Base-by-base conservation (phyloP, 2,888 invertebrate species). In the Lithophane semibrunnea region DNA sequence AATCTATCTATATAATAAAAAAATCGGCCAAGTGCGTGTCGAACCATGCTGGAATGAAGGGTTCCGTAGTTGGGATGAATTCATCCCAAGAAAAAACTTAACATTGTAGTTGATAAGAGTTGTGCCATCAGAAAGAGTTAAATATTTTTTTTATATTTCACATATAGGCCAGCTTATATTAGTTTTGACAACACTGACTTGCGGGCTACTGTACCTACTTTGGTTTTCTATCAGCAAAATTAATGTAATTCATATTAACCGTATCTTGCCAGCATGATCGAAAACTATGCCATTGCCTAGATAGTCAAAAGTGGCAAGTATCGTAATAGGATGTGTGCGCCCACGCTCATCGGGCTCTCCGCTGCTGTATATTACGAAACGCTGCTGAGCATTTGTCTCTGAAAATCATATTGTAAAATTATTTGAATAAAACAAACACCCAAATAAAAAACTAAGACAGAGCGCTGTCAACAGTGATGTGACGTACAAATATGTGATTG, bases 201-300 rank as follows among this genome's bases (percentile, higher is more conserved):
- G 13, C 12, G 10, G 18, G 2, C 7, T 47, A 18, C 24, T 24
- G 24, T 24, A 29, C 7, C 10, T 56, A 21, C 4, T 21, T 56
- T 18, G 9, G 13, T 42, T 0, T 24, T 52, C n/a, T 66, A 37
- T 42, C 37, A n/a, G 1, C 1, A n/a, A 71, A 65, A 37, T 49
- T 13, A 10, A 37, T 52, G 52, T 58, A 2, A 56, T 37, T 49
- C 24, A 52, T 64, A 72, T 60, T 56, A 84, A 95, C 96, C 96
- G 91, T 90, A 96, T 94, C 90, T 96, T 96, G 9, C 96, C 96
- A 37, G 89, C 74, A 76, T 96, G 95, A 87, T 96, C 96, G 85
- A 95, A 96, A 2, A 96, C 96, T 54, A 96, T 91, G 0, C 95
- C 96, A 83, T 96, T 96, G 61, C 96, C 96, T 49, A 95, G 89